Base-by-base conservation (phyloP, 2,113 vertebrate species). In the Dipodomys merriami region DNA sequence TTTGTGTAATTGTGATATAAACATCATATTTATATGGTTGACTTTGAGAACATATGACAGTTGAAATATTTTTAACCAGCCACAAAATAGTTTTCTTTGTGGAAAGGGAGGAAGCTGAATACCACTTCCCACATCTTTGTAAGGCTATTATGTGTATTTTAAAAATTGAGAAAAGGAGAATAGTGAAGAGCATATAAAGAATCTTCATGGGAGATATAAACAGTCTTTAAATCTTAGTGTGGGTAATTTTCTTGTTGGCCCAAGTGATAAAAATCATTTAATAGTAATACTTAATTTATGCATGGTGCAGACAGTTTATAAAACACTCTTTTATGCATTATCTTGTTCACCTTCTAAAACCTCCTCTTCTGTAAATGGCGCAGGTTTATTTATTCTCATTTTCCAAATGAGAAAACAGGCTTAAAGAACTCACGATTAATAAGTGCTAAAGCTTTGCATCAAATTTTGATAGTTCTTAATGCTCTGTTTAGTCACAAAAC, bases 401-500 rank as follows among this genome's bases (percentile, higher is more conserved):
- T 77, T 86, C 69, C 35, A 93, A 46, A 65, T 77, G 49, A 79
- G 39, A 67, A 94, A 81, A 78, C 20, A 86, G 53, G 57, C 6
- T 62, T 73, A 85, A 30, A 76, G 25, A 53, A n/a, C 20, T 7
- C 29, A 60, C 19, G 39, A 16, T 89, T 93, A 73, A 46, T 73
- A 83, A 93, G 68, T 9, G 5, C 39, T 71, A 83, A 83, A 80
- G 44, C 20, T 67, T 77, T 2, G 2, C 33, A 39, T 35, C 81
- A 19, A 84, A 44, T 65, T 85, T 81, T 19, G 33, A 62, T 33
- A 69, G 72, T 83, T 93, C 78, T 96, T 92, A 94, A 60, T 95
- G 94, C 88, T 44, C 1, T 91, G 84, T 96, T 97, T 95, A 81
- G 93, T 81, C 89, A 97, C 94, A 95, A 95, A 96, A 90, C 92